Percentiles rank a stretch among this genome's conserved stretches.
Conservation (phyloP, 2,888 invertebrate species). For the Pammene fasciana region DNA sequence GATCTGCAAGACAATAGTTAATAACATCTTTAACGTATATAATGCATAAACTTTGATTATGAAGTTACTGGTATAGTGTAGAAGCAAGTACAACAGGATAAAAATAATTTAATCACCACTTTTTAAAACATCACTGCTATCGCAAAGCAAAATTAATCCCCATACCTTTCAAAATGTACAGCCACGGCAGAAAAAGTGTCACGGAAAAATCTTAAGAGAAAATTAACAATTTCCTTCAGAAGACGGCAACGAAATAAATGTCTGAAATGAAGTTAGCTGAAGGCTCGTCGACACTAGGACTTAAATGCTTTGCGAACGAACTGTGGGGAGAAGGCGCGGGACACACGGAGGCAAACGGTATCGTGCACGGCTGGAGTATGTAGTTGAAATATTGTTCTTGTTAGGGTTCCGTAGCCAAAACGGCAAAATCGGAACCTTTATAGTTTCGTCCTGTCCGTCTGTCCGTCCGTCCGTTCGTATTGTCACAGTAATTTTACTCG, state of each 20-base stretch:
- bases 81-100: background rate
- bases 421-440: too few species aligned
- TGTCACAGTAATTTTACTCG: too few species aligned
- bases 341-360: background rate
- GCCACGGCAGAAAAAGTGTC: conserved; percentile 1
- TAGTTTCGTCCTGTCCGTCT: too few species aligned
- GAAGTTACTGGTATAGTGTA: background rate
- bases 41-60: too few species aligned
- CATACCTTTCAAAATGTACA: conserved; percentile 13
- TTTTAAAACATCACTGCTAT: background rate
- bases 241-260: conserved; percentile 29
- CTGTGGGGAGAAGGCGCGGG: background rate
- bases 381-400: too few species aligned
- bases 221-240: conserved; percentile 22
- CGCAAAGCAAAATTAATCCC: background rate
- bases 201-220: conserved; percentile 14
- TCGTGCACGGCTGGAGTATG: background rate
- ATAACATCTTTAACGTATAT: too few species aligned
- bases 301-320: conserved; percentile 21
- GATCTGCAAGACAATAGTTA: too few species aligned
- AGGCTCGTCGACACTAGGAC: conserved; percentile 5
- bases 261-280: conserved; percentile 19
- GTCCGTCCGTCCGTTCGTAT: too few species aligned
- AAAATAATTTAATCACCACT: background rate
- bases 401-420: too few species aligned